A percentile compares a stretch with the other conserved stretches of the same genome.
Conservation (phyloP, 2,888 invertebrate species). For the Drosophila kokeensis region DNA sequence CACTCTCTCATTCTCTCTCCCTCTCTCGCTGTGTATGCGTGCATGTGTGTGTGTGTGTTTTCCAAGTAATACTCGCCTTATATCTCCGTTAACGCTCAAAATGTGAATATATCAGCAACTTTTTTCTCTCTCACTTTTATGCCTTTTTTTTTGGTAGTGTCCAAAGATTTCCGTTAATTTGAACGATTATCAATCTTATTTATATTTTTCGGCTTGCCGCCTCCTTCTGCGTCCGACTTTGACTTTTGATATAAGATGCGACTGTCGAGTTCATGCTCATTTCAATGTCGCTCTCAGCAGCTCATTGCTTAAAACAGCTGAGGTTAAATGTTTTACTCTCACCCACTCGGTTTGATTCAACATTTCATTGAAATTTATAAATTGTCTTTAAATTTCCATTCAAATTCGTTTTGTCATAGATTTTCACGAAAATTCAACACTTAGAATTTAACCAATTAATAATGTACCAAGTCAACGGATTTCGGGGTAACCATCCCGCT, state of each 20-base stretch:
- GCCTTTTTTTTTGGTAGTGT: conserved; percentile 27
- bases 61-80: conserved; percentile 51
- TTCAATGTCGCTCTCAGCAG: conserved; percentile 14
- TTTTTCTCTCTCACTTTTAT: conserved; percentile 36
- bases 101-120: conserved; percentile 36
- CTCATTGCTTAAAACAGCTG: background rate
- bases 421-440: conserved; percentile 35
- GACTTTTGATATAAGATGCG: conserved; percentile 23
- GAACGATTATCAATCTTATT: conserved; percentile 55
- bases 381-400: conserved; percentile 24
- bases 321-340: conserved; percentile 20
- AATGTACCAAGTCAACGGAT: conserved; percentile 26
- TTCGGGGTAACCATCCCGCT: conserved; percentile 40
- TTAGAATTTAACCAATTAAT: conserved; percentile 17
- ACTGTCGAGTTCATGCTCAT: conserved; percentile 31
- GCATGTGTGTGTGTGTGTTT: conserved; percentile 23
- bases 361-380: conserved; percentile 31
- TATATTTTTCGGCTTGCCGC: conserved; percentile 21
- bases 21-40: conserved; percentile 2
- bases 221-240: background rate
- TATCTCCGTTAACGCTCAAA: conserved; percentile 45
- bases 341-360: conserved; percentile 15
- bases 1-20: conserved; percentile 2
- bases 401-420: conserved; percentile 44
- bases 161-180: conserved; percentile 65